Base-by-base conservation (phyloP, 2,113 vertebrate genomes). In the Piprites chloris region DNA sequence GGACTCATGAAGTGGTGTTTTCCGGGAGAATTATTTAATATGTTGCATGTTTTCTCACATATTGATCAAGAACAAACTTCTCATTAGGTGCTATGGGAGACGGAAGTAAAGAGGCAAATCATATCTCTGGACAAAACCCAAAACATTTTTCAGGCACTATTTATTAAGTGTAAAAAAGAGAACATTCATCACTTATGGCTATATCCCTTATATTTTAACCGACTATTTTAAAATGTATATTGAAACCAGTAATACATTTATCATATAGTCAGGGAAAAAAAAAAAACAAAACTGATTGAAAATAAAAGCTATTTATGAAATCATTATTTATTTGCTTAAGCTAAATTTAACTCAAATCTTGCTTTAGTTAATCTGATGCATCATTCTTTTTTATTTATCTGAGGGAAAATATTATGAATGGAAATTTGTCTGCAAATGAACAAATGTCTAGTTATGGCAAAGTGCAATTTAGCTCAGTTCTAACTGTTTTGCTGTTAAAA, bases 361-460 rank as follows among this genome's bases (percentile, higher is more conserved):
- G 7, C 2, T 77, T 77, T 59, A 65, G 61, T 80, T 65, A 55
- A 55, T 63, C 4, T 46, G 27, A 58, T 63, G 32, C 3, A 53
- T 42, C 2, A 42, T 67, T 79, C 49, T 56, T 49, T 16, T 47
- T 67, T 7, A 75, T 71, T 80, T 76, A n/a, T 37, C 80, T n/a
- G 3, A 33, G 23, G 1, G 20, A 20, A 86, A 83, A 63, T 84
- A 73, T 19, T 49, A 62, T n/a, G 4, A 90, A 62, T 47, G 4
- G 16, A 89, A 83, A 77, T 71, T 63, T 89, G 3, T 3, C 18
- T 84, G n/a, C 17, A 90, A 68, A 80, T 30, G 3, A 93, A 46
- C 0, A 0, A 80, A 56, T 73, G 7, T 2, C 12, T 33, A 65
- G 11, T 56, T 62, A 56, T 26, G 14, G 2, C 8, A 62, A 27